Base-by-base conservation (phyloP, 92 coral and sea anemone genomes). In the Epizoanthus illoricatus region DNA sequence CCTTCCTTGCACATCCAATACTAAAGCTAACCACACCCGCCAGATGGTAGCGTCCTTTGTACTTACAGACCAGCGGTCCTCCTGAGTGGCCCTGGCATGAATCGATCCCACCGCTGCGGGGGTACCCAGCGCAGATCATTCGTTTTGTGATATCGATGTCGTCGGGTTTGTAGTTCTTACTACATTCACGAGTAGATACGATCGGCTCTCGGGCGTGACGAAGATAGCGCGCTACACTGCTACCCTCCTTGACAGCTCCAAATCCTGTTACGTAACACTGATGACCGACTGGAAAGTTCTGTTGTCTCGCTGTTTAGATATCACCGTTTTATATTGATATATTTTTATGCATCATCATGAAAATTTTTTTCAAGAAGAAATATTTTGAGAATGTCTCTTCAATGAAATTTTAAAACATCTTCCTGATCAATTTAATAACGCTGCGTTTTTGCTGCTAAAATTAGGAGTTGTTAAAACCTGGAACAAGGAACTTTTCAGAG, bases 71-170 rank as follows among this genome's bases (percentile, higher is more conserved):
- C 84, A 88, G 58, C 16, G 91, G 91, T 36, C 91, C 91, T 54
- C 91, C 91, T 15, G 88, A 85, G 76, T 88, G 89, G 19, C 91
- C 91, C 84, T 88, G 86, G 23, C 91, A 88, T n/a, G 91, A 59
- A 60, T 88, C 91, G 7, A 80, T 67, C 49, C 63, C 52, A 10
- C 91, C 91, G 49, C 87, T 79, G 12, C 69, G 24, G 0, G 67
- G 75, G 75, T 88, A 88, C 68, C 91, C 91, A 56, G 91, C 91
- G 57, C 91, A 88, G 67, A 88, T n/a, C 86, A 63, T 88, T 65
- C 33, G 39, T 13, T 36, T 24, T 12, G 89, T 23, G 17, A 88
- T 70, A 76, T 80, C 0, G 56, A 49, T 7, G 55, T 49, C 12
- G 55, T 49, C 55, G 7, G 55, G 13, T 21, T 75, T 59, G 68